Percentiles rank a stretch among this genome's conserved stretches.
Conservation (phyloP, 2,797 vertebrate genomes). For the Siniperca obscura region DNA sequence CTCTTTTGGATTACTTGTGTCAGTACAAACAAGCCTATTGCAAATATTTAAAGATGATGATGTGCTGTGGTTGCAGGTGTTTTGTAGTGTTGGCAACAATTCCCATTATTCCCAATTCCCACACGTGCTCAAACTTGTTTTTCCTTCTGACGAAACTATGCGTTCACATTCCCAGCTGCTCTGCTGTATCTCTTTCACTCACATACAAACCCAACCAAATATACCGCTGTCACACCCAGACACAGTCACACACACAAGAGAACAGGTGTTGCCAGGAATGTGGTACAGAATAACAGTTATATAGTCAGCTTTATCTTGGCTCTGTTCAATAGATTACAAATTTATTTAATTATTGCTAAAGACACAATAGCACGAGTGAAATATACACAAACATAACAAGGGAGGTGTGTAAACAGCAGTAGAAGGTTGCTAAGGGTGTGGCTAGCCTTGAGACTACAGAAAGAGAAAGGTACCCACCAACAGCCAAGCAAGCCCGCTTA, state of each 20-base stretch:
- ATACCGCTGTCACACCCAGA: constrained; percentile 19
- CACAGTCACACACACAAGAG: constrained; percentile 29
- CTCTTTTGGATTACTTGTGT: not conserved
- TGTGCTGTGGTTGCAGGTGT: not conserved
- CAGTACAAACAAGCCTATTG: constrained; percentile 10
- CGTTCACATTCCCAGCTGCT: not conserved
- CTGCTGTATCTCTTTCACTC: not conserved
- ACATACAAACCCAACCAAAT: not conserved
- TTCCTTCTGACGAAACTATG: constrained; percentile 4
- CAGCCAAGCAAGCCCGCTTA: not conserved
- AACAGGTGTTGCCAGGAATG: constrained; percentile 51
- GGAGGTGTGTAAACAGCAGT: constrained; percentile 25
- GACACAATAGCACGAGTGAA: constrained; percentile 24
- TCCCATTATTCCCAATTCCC: constrained; percentile 1
- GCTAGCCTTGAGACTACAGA: not conserved
- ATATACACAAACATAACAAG: constrained; percentile 14
- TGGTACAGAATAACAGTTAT: constrained; percentile 31
- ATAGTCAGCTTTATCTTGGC: constrained; percentile 32
- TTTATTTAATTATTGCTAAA: constrained; percentile 22
- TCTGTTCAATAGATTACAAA: constrained; percentile 37
- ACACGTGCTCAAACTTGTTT: constrained; percentile 36
- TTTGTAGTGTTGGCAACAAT: not conserved
- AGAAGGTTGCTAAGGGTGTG: constrained; percentile 20
- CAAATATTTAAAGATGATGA: constrained; percentile 26
- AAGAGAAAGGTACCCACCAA: constrained; percentile 2